A percentile compares a stretch with the other conserved stretches of the same genome.
These are phyloP conservation scores for Drosophila aldrichi DNA, from an alignment of 2,888 invertebrate species.

Conservation along the genomic window DNA sequence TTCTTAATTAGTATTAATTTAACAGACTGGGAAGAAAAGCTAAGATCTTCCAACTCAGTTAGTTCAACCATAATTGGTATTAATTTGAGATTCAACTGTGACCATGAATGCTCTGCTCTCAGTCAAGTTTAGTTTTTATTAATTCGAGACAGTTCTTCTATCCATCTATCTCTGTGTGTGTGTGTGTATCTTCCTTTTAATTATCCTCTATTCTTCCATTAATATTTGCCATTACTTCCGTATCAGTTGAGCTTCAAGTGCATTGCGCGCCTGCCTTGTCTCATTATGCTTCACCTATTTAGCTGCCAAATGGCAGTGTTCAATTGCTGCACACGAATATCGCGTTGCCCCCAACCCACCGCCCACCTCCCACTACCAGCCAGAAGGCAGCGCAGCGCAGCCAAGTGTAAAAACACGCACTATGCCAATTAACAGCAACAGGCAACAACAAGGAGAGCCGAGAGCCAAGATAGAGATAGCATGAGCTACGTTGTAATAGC, in stretches of 20 bases:
- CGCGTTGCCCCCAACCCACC: not conserved
- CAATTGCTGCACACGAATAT: constrained; percentile 40
- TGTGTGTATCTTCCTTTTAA: too few species aligned
- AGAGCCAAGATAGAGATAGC: constrained; percentile 40
- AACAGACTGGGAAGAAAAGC: not conserved
- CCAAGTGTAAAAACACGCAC: constrained; percentile 71
- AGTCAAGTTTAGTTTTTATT: not conserved
- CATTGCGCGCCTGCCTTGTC: constrained; percentile 19
- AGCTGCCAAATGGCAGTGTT: constrained; percentile 37
- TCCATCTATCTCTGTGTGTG: not conserved
- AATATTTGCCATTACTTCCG: constrained; percentile 31
- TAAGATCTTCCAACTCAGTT: not conserved
- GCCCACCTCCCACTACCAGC: not conserved
- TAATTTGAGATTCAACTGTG: too few species aligned
- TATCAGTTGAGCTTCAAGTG: constrained; percentile 29
- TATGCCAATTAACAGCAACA: constrained; percentile 72
- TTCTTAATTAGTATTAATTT: not conserved
- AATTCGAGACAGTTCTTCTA: not conserved
- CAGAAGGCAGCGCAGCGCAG: constrained; percentile 15
- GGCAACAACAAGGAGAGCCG: constrained; percentile 48
- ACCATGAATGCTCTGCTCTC: not conserved
- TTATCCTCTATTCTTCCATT: not conserved
- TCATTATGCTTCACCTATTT: constrained; percentile 35
- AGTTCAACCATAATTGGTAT: not conserved
- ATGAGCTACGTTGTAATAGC: constrained; percentile 22